A percentile compares a stretch with the other conserved stretches of the same genome.
Evolutionary conservation across 1,140 invertebrate genomes (phyloP).

Genomic region (Sesamia nonagrioides): DNA sequence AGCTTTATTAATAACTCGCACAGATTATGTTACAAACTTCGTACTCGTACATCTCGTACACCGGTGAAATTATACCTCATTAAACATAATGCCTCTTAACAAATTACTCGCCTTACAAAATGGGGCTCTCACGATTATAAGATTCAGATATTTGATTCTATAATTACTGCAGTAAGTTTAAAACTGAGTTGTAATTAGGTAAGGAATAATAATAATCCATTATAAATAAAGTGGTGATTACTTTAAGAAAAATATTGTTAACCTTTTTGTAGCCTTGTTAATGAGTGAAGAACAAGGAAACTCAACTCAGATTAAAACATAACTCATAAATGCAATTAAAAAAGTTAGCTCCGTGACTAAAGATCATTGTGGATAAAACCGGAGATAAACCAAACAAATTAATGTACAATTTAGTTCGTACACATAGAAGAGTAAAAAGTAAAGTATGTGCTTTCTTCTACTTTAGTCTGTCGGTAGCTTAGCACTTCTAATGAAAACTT

Average conservation of each 20-base stretch:
- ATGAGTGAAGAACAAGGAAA: constrained; percentile 13
- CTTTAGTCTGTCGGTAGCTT: background rate
- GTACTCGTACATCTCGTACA: constrained; percentile 3
- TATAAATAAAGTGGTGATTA: background rate
- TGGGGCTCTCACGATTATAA: constrained; percentile 34
- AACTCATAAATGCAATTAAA: constrained; percentile 34
- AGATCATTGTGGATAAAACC: background rate
- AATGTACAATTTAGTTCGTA: constrained; percentile 1
- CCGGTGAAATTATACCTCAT: constrained; percentile 35
- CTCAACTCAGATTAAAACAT: constrained; percentile 28
- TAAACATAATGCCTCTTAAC: constrained; percentile 38
- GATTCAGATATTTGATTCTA: constrained; percentile 29
- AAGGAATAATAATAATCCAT: constrained; percentile 9
- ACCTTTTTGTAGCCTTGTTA: background rate
- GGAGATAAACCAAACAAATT: constrained; percentile 24
- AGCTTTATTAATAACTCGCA: constrained; percentile 68
- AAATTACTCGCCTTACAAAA: constrained; percentile 36
- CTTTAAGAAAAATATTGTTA: background rate
- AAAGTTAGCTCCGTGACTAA: constrained; percentile 9
- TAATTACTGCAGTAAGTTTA: constrained; percentile 1
- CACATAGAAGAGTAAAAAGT: background rate
- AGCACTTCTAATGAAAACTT: background rate
- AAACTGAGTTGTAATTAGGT: background rate
- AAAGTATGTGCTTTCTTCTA: background rate
- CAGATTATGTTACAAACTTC: constrained; percentile 37